Evolutionary conservation across 1,140 invertebrate species (phyloP), one percentile per base, ranked within the genome.

Genomic region (Orius insidiosus): DNA sequence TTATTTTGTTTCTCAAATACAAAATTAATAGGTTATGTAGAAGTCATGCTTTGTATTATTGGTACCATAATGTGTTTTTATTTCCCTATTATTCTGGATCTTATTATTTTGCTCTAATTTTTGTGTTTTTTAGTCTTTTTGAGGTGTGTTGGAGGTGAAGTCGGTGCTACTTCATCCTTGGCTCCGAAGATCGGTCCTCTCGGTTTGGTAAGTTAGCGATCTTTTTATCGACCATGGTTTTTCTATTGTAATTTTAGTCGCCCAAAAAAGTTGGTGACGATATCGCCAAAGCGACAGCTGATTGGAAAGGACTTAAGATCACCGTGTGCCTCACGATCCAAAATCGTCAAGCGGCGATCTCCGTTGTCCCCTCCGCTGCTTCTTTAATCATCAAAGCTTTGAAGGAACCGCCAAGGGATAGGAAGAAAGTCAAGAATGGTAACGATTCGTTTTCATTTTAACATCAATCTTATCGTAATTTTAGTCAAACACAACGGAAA

Each of bases 181-280:
- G 96, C 95, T 58, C 96, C 95, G 35, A 99, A 99, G 76, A 97
- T 98, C 60, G 94, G 94, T 81, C 94, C 95, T 24, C 74, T 98
- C 50, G 95, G 94, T 83, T 70, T 98, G 71, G 88, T 93, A 68
- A 80, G 80, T 74, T 49, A n/a, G 59, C 36, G 7, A 33, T 41
- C 19, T 43, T n/a, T n/a, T n/a, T n/a, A n/a, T n/a, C n/a, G n/a
- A n/a, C n/a, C n/a, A n/a, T n/a, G n/a, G n/a, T n/a, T n/a, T n/a
- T n/a, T n/a, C n/a, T n/a, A n/a, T n/a, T n/a, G n/a, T n/a, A n/a
- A 24, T 61, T 68, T 53, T 57, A 90, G 85, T 94, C 94, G 36
- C 96, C 96, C 24, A 99, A 99, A 69, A n/a, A 99, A 76, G 82
- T 99, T 60, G 96, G 95, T 74, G 96, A 99, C 72, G 96, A 99